Evolutionary conservation across 2,888 invertebrate species (phyloP).

Genomic region (Furcula furcula): DNA sequence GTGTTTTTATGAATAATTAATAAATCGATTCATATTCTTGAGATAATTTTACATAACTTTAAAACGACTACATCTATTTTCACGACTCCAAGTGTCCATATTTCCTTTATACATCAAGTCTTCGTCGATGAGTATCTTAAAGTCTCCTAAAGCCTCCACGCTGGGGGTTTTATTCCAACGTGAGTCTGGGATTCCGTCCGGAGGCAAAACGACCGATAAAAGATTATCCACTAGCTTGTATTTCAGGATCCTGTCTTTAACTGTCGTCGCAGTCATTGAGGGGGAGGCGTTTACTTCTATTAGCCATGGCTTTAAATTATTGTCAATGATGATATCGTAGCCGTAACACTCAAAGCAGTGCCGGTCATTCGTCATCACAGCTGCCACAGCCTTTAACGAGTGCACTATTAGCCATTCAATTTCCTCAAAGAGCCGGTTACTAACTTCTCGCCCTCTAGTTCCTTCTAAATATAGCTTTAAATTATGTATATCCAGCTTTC

Average conservation of each 20-base stretch:
- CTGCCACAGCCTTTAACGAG: constrained; percentile 93
- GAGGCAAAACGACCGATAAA: constrained; percentile 92
- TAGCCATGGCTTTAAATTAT: constrained; percentile 95
- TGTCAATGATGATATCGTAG: constrained; percentile 97
- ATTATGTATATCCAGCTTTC: constrained; percentile 95
- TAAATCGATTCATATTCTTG: background rate
- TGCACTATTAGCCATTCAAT: constrained; percentile 95
- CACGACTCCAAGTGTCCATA: constrained; percentile 25
- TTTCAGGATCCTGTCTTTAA: constrained; percentile 95
- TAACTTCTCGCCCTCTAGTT: constrained; percentile 92
- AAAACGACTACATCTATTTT: constrained; percentile 25
- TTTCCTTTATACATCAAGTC: constrained; percentile 85
- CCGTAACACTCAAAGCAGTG: constrained; percentile 97
- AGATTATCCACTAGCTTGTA: constrained; percentile 96
- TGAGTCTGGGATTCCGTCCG: constrained; percentile 92
- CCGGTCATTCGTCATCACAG: constrained; percentile 94
- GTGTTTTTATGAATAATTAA: constrained; percentile 3
- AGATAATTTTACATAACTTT: background rate
- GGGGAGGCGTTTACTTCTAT: constrained; percentile 97
- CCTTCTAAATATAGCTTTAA: constrained; percentile 93
- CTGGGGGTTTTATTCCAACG: constrained; percentile 91
- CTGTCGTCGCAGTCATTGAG: constrained; percentile 94
- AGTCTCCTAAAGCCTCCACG: constrained; percentile 88
- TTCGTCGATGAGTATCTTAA: constrained; percentile 88
- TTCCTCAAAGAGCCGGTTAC: constrained; percentile 92